Evolutionary conservation across 2,113 vertebrate species (phyloP).

Genomic region (Ammodytes marinus): DNA sequence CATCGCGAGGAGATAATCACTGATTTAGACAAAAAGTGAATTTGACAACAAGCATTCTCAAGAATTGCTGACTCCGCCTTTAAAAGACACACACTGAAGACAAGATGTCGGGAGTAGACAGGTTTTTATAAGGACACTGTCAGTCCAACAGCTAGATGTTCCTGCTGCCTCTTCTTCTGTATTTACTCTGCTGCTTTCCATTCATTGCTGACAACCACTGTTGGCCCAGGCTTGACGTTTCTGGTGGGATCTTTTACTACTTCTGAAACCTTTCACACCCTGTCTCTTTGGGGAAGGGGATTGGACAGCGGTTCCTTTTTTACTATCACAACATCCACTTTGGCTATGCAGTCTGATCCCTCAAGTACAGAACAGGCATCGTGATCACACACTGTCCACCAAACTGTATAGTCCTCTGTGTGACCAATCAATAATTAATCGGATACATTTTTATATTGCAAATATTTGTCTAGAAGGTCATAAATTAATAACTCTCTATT

Average conservation of each 20-base stretch:
- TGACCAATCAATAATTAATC: constrained; percentile 57
- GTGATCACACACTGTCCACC: not conserved
- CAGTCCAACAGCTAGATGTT: not conserved
- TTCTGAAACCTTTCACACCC: constrained; percentile 11
- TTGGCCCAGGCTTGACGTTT: not conserved
- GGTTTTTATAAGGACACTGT: not conserved
- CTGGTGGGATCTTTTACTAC: constrained; percentile 24
- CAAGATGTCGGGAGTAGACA: not conserved
- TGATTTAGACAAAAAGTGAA: too few relatives aligned
- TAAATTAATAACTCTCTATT: constrained; percentile 50
- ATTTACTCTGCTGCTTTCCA: not conserved
- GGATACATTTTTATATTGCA: constrained; percentile 38
- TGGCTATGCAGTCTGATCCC: constrained; percentile 14
- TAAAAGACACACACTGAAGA: not conserved
- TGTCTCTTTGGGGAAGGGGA: constrained; percentile 31
- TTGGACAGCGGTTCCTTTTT: constrained; percentile 1
- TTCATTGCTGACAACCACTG: not conserved
- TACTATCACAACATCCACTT: not conserved
- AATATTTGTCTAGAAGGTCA: constrained; percentile 40
- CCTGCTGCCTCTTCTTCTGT: not conserved
- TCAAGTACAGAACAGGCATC: not conserved
- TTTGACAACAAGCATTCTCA: too few relatives aligned
- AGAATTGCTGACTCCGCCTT: not conserved
- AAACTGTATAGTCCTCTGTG: not conserved
- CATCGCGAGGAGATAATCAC: too few relatives aligned